Evolutionary conservation across 2,888 invertebrate species (phyloP).

Genomic region (Tipula confusa): DNA sequence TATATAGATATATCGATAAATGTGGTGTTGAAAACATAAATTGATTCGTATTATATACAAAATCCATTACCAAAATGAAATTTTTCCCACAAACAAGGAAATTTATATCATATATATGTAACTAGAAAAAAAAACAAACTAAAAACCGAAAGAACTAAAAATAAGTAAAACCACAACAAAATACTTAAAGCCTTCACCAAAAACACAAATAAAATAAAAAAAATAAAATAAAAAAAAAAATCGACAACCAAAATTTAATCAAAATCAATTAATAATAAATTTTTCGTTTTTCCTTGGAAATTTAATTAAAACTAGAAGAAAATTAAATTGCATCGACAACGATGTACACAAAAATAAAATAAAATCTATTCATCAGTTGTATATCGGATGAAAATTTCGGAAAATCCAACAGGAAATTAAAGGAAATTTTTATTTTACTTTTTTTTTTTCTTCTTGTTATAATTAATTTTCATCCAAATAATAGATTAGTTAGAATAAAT

Average conservation of each 20-base stretch:
- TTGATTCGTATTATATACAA: neutral
- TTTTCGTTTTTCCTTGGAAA: neutral
- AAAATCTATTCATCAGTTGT: neutral
- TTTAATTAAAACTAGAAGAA: constrained; percentile 20
- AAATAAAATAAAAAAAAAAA: neutral
- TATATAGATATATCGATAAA: neutral
- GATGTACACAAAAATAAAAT: neutral
- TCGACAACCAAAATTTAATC: neutral
- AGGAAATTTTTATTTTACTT: neutral
- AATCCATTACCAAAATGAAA: neutral
- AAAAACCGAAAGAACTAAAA: neutral
- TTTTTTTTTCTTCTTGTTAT: neutral
- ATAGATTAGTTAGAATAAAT: neutral
- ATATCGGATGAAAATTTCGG: neutral
- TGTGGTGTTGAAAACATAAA: neutral
- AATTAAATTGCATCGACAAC: neutral
- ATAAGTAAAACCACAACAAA: neutral
- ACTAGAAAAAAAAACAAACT: neutral
- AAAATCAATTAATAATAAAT: neutral
- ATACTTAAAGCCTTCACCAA: constrained; percentile 4
- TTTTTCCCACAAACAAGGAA: neutral
- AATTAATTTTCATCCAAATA: neutral
- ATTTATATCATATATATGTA: neutral
- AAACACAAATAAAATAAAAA: neutral
- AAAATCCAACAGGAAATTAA: neutral